A percentile compares a stretch with the other conserved stretches of the same genome.
Conservation (phyloP, 2,113 vertebrate genomes). For the Polypterus bichir region DNA sequence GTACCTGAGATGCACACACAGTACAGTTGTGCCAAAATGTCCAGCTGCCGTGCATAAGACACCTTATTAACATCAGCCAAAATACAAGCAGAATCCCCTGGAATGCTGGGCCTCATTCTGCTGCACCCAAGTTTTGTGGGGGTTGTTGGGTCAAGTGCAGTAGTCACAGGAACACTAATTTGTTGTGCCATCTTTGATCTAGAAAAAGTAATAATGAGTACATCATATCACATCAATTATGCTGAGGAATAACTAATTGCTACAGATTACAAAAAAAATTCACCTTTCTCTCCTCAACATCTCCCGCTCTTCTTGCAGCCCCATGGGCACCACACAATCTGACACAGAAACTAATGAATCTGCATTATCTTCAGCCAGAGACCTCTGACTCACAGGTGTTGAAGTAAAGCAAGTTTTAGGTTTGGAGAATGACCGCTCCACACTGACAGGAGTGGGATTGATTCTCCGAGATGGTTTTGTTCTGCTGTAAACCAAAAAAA, state of each 20-base stretch:
- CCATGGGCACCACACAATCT: conserved; percentile 31
- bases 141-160: conserved; percentile 41
- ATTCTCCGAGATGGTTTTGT: conserved; percentile 85
- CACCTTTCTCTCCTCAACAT: conserved; percentile 87
- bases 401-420: conserved; percentile 93
- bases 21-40: conserved; percentile 74
- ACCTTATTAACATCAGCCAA: conserved; percentile 64
- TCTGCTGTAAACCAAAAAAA: conserved; percentile 41
- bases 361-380: conserved; percentile 34
- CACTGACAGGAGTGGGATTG: conserved; percentile 88
- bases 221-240: too few species aligned
- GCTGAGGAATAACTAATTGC: too few species aligned
- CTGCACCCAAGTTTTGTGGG: conserved; percentile 46
- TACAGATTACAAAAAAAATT: neutral
- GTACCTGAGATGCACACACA: conserved; percentile 81
- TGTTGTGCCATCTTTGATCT: conserved; percentile 76
- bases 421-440: conserved; percentile 74
- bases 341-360: conserved; percentile 40
- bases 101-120: conserved; percentile 39
- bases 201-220: neutral
- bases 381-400: conserved; percentile 63
- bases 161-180: conserved; percentile 39
- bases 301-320: conserved; percentile 85
- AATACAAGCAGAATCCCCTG: conserved; percentile 47
- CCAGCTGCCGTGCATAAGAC: conserved; percentile 59